phyloP scores from a whole-genome alignment of 2,888 invertebrate genomes.

The Digitonthophagus gazella region DNA sequence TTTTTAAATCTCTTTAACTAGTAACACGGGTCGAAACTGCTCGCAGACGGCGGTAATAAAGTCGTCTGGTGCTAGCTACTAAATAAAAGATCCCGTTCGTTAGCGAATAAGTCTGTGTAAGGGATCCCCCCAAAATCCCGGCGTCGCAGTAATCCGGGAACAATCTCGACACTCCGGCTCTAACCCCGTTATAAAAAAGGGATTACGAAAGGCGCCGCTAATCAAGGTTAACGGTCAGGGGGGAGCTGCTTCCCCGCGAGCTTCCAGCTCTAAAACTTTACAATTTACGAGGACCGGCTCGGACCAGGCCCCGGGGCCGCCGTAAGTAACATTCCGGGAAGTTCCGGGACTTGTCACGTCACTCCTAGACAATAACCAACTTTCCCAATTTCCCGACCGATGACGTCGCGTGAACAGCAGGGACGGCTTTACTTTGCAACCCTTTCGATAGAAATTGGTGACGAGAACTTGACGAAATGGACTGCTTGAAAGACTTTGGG shows the following conservation, averaged over 20 bases:
- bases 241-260: neutral
- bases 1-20: too few relatives aligned
- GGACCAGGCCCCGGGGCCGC: constrained; percentile 2
- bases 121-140: neutral
- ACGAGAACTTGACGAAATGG: neutral
- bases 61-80: neutral
- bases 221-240: neutral
- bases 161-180: neutral
- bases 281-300: neutral
- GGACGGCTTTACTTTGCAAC: constrained; percentile 20
- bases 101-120: neutral
- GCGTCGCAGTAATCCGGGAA: neutral
- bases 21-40: too few relatives aligned
- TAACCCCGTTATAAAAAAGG: neutral
- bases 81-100: neutral
- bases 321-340: constrained; percentile 20
- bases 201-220: neutral
- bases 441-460: constrained; percentile 16
- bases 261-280: neutral
- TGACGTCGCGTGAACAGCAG: constrained; percentile 22
- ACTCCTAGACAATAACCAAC: constrained; percentile 28
- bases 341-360: constrained; percentile 27
- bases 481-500: neutral
- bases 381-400: constrained; percentile 27
- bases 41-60: too few relatives aligned